Conservation (phyloP, 2,113 vertebrate species). For the Marmota monax region DNA sequence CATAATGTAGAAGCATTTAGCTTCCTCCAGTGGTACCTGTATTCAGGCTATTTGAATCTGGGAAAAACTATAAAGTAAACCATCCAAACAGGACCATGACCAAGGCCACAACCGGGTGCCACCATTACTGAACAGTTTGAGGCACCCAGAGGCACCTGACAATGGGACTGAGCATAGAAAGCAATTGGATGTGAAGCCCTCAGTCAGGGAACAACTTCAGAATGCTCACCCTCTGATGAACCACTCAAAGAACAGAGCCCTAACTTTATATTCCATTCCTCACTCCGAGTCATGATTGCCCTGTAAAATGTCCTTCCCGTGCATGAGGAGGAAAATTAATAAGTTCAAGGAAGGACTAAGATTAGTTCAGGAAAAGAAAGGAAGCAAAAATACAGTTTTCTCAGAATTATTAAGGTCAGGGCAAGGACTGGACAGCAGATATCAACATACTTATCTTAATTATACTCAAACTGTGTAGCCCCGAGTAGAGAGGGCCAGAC, state of each 20-base stretch:
- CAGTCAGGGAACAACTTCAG: slow-evolving; percentile 37
- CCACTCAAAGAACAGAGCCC: slow-evolving; percentile 57
- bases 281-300: slow-evolving; percentile 56
- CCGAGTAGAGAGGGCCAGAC: not conserved
- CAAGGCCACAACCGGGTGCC: slow-evolving; percentile 31
- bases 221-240: slow-evolving; percentile 57
- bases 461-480: not conserved
- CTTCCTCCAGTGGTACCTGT: slow-evolving; percentile 30
- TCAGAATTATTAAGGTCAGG: slow-evolving; percentile 52
- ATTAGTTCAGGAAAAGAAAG: slow-evolving; percentile 54
- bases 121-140: not conserved
- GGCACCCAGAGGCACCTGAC: slow-evolving; percentile 24
- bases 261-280: slow-evolving; percentile 60
- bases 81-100: slow-evolving; percentile 37
- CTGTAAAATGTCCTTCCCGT: slow-evolving; percentile 55
- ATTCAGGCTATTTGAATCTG: slow-evolving; percentile 51
- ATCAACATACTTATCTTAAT: slow-evolving; percentile 56
- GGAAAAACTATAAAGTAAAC: slow-evolving; percentile 56
- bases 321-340: slow-evolving; percentile 51
- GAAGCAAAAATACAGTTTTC: slow-evolving; percentile 65
- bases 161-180: not conserved
- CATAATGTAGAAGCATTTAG: not conserved
- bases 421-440: slow-evolving; percentile 11
- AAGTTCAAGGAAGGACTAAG: slow-evolving; percentile 34
- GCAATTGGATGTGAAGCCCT: slow-evolving; percentile 36